phyloP scores from a whole-genome alignment of 92 coral and sea anemone genomes.

The Porites evermanni region DNA sequence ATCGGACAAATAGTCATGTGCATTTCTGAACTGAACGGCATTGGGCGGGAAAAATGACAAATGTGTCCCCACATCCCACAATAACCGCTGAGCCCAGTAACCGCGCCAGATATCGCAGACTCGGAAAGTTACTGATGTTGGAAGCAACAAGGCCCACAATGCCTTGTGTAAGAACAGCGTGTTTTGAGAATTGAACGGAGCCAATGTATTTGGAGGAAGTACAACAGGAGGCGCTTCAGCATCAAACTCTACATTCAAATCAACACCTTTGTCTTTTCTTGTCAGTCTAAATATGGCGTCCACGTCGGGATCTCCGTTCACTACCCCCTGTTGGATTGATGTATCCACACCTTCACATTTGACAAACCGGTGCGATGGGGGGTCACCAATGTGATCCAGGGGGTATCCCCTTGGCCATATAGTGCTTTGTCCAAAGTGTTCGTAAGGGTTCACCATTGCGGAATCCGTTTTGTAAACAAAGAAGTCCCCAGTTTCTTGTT shows the following conservation, averaged over 20 bases:
- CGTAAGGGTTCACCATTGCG: conserved; percentile 85
- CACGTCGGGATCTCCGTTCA: conserved; percentile 98
- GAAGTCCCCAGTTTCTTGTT: conserved; percentile 78
- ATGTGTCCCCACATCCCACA: conserved; percentile 93
- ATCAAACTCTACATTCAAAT: conserved; percentile 89
- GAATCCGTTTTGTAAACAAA: conserved; percentile 70
- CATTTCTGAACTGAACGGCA: conserved; percentile 87
- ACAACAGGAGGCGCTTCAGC: conserved; percentile 74
- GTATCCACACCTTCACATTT: conserved; percentile 74
- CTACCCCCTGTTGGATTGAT: conserved; percentile 94
- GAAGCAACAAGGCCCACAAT: conserved; percentile 86
- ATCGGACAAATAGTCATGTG: conserved; percentile 90
- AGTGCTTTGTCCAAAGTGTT: conserved; percentile 96
- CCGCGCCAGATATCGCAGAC: conserved; percentile 99
- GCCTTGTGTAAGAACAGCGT: conserved; percentile 84
- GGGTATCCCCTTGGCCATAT: conserved; percentile 99
- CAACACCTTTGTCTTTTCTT: conserved; percentile 82
- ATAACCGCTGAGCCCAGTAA: conserved; percentile 93
- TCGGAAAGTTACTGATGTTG: conserved; percentile 86
- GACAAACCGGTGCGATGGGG: conserved; percentile 82
- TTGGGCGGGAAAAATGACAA: conserved; percentile 96
- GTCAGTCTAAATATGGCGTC: conserved; percentile 95
- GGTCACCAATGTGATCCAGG: conserved; percentile 83
- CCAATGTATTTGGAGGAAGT: conserved; percentile 87
- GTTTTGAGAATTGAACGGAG: conserved; percentile 98